Evolutionary conservation across 2,888 invertebrate genomes (phyloP), one percentile per base, ranked within the genome.

Genomic region (Chloroclysta siterata): DNA sequence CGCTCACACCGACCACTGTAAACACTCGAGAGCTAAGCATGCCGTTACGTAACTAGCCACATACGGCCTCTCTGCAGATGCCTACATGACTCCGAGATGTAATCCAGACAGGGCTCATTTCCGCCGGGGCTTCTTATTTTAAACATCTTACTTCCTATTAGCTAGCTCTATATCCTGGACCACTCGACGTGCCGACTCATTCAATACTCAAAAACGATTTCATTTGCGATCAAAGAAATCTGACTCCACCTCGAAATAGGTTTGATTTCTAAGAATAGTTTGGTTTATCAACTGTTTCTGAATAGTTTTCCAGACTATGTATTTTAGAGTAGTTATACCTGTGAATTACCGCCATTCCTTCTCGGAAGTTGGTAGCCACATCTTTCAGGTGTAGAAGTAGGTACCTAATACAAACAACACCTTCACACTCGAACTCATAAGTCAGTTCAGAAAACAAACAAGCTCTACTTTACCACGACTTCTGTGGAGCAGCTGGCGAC

Each of bases 1-100:
- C 87, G 83, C 84, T 83, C 82, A 77, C 72, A 66, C 82, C 83
- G 79, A 78, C 82, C 86, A 84, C 87, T 86, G 85, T 88, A 89
- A 87, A 88, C 90, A 88, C 83, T 79, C 78, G 79, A 78, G 76
- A 80, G 80, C 82, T 81, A 80, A 82, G 81, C 79, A 79, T 75
- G 77, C 78, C 78, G 82, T 85, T 88, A 88, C 90, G 89, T 87
- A 89, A 89, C 83, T 73, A 77, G 73, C 72, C 77, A 79, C 76
- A 68, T 61, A 63, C 70, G 66, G 58, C 55, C 59, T 74, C 69
- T 70, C 75, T 65, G 70, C 74, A 75, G 71, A 74, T 72, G 71
- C 60, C 71, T 70, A 72, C 73, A 66, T 71, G 64, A 68, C 70
- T 69, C 56, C 56, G 22, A 60, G 60, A 63, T 65, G 46, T 53